phyloP scores from a whole-genome alignment of 2,888 invertebrate genomes.

The Gastracanthus pulcherrimus region DNA sequence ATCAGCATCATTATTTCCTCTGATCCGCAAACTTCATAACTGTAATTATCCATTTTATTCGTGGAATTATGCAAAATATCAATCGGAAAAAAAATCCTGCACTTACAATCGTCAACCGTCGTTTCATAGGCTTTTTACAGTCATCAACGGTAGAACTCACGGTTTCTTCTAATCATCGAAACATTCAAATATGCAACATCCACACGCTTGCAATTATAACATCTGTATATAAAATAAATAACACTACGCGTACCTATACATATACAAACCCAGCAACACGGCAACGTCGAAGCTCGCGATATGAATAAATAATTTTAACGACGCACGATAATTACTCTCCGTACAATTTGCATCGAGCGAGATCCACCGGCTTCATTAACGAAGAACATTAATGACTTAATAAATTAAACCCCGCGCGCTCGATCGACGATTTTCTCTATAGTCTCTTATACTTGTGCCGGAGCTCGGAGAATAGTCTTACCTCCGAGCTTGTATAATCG shows the following conservation, averaged over 20 bases:
- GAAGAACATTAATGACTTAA: constrained; percentile 42
- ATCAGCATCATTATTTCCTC: no score
- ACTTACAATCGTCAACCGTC: background rate
- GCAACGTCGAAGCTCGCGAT: background rate
- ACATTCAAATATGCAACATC: background rate
- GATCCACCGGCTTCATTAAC: constrained; percentile 7
- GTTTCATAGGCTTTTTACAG: background rate
- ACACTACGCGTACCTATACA: background rate
- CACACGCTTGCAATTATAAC: background rate
- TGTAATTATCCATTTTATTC: background rate
- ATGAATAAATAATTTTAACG: constrained; percentile 21
- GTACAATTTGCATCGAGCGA: background rate
- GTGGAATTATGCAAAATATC: background rate
- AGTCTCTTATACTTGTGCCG: no score
- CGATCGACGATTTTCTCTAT: constrained; percentile 14
- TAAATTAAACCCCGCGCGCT: constrained; percentile 38
- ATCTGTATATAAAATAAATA: background rate
- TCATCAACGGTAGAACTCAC: background rate
- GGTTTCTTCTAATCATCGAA: background rate
- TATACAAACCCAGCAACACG: no score
- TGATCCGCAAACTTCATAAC: no score
- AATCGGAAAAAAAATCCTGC: background rate
- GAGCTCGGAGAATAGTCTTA: background rate
- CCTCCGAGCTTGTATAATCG: background rate
- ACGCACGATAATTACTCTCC: background rate